Percentiles rank a stretch among this genome's conserved stretches.
These are phyloP conservation scores for Nesometra sesokonis DNA, from an alignment of 35 echinoderm and acorn worm genomes.

Conservation along the genomic window DNA sequence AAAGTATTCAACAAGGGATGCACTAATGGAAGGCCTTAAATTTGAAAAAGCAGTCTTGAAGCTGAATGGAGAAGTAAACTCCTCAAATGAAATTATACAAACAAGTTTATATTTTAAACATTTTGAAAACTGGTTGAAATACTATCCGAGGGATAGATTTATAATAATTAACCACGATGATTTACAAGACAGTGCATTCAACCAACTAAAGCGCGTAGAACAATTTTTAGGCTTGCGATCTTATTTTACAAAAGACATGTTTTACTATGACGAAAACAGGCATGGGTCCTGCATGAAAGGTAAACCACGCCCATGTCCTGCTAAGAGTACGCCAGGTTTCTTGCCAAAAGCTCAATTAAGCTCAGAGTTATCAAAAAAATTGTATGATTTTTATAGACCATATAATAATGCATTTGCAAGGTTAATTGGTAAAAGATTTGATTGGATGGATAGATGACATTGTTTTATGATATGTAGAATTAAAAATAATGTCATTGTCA, in stretches of 20 bases:
- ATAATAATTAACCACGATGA: conserved; percentile 45
- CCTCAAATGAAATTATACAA: conserved; percentile 45
- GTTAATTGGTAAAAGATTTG: conserved; percentile 39
- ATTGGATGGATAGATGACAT: conserved; percentile 13
- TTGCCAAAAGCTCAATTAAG: conserved; percentile 65
- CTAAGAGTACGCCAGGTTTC: conserved; percentile 78
- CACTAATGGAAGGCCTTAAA: conserved; percentile 10
- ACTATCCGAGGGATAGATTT: conserved; percentile 57
- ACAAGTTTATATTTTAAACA: conserved; percentile 64
- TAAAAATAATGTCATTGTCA: no score
- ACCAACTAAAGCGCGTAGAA: conserved; percentile 48
- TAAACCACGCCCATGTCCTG: conserved; percentile 32
- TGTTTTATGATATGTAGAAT: neutral
- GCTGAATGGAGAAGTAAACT: conserved; percentile 46
- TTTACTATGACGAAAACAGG: conserved; percentile 45
- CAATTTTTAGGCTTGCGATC: conserved; percentile 43
- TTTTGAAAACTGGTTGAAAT: conserved; percentile 69
- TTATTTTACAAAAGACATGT: conserved; percentile 64
- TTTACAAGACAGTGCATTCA: conserved; percentile 35
- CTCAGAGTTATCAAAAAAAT: conserved; percentile 26
- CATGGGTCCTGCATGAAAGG: conserved; percentile 49
- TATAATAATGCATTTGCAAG: conserved; percentile 42
- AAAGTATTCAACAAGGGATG: conserved; percentile 4
- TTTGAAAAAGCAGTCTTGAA: conserved; percentile 36
- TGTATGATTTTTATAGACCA: conserved; percentile 49